Conservation (phyloP, 2,113 vertebrate species). For the Gobius niger region DNA sequence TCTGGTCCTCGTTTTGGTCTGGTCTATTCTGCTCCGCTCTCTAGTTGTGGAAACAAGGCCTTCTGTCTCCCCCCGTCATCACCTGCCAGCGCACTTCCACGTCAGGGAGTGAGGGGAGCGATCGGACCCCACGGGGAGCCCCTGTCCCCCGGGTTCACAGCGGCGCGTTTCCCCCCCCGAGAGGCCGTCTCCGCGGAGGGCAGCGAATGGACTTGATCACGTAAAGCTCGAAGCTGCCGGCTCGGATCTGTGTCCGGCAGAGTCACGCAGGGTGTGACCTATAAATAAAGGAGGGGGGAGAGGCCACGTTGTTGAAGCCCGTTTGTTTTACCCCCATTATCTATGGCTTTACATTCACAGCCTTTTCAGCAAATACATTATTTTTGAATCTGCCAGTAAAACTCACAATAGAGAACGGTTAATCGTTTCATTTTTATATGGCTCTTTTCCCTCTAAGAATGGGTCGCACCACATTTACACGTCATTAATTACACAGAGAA, state of each 20-base stretch:
- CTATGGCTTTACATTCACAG: too few relatives aligned
- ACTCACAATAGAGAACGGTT: not conserved
- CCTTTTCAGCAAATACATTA: too few relatives aligned
- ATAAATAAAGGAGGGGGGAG: not conserved
- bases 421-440: too few relatives aligned
- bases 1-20: too few relatives aligned
- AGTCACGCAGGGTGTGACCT: not conserved
- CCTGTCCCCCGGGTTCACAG: constrained; percentile 28
- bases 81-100: constrained; percentile 49
- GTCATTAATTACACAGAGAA: not conserved
- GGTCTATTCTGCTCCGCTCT: too few relatives aligned
- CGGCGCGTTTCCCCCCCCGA: constrained; percentile 20
- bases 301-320: not conserved
- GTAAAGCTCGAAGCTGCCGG: constrained; percentile 16
- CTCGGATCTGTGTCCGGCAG: not conserved
- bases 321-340: not conserved
- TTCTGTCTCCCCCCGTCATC: constrained; percentile 62
- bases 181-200: constrained; percentile 26
- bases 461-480: not conserved
- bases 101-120: constrained; percentile 22
- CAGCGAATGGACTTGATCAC: constrained; percentile 10
- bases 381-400: not conserved
- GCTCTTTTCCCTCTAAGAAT: not conserved
- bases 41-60: not conserved
- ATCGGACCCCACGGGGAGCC: constrained; percentile 27